Base-by-base conservation (phyloP, 2,888 invertebrate species). In the Volucella bombylans region DNA sequence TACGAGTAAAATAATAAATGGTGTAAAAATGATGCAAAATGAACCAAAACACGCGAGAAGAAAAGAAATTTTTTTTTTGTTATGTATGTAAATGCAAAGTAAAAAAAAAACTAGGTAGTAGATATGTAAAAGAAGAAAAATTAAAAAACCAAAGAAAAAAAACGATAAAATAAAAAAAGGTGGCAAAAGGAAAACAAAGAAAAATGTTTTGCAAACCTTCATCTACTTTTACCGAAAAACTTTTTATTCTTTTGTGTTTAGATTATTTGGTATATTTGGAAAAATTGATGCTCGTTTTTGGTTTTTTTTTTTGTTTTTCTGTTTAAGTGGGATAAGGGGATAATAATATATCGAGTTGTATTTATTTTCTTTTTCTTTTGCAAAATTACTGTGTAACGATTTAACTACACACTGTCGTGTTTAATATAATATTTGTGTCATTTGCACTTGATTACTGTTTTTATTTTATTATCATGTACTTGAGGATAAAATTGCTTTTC, bases 171-270 rank as follows among this genome's bases (percentile, higher is more conserved):
- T 39, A 57, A 52, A 71, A 55, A 74, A 77, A 71, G 15, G 41
- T 80, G 64, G 81, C 85, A 81, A 76, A 85, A 81, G 69, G 77
- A 85, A 85, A 85, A 85, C 85, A 85, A 85, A 85, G 81, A 81
- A 85, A 68, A 76, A 69, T 85, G 61, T 76, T 72, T 85, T 72
- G 85, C 87, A 87, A 86, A 87, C 87, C 87, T 87, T 87, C 87
- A 87, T 87, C 86, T 86, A 87, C 86, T 82, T 87, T 86, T 86
- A 85, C 85, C 85, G 68, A 85, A 71, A 73, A 72, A 67, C 31
- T 59, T 86, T 71, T 82, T 86, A 54, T 77, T 77, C 55, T 85
- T 80, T 83, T 65, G 49, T 73, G 57, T 76, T 69, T 67, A 62
- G 52, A 41, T 23, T 59, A 62, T 73, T 78, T 62, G 45, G 45